Conservation (phyloP, 2,113 vertebrate genomes). For the Penelope pileata region DNA sequence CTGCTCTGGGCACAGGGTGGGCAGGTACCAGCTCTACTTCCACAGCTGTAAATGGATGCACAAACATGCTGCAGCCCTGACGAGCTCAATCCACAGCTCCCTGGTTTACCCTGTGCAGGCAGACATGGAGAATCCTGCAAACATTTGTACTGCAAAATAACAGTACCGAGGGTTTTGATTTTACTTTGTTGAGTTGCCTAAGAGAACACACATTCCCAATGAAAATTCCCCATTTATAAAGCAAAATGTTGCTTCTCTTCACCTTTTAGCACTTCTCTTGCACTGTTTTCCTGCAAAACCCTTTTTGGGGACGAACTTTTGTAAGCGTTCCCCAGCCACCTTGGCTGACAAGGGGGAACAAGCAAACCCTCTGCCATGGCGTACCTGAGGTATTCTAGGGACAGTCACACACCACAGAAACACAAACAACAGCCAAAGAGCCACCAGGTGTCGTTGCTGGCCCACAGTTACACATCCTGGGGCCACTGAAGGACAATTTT, state of each 20-base stretch:
- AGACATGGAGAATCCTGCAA: neutral
- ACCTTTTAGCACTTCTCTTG: neutral
- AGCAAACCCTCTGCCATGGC: neutral
- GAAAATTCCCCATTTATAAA: neutral
- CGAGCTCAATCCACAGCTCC: neutral
- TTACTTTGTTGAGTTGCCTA: neutral
- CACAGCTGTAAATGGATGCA: rapidly evolving
- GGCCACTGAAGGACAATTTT: neutral
- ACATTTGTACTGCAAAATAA: too few species aligned
- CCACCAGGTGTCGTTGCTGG: neutral
- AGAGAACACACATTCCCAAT: neutral
- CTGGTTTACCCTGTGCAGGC: neutral
- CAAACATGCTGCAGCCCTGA: neutral
- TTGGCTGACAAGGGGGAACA: neutral
- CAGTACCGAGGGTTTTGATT: neutral
- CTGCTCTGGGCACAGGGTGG: neutral
- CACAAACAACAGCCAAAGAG: neutral
- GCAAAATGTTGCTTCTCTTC: neutral
- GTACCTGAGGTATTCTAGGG: neutral
- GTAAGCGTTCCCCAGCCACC: neutral
- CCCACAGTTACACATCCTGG: rapidly evolving
- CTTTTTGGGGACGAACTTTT: neutral
- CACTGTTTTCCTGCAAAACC: rapidly evolving
- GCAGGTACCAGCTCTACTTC: neutral
- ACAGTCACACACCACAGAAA: neutral